A percentile compares a stretch with the other conserved stretches of the same genome.
phyloP scores from a whole-genome alignment of 30 jellyfish, hydroid and myxozoan genomes.

The Turritopsis rubra region DNA sequence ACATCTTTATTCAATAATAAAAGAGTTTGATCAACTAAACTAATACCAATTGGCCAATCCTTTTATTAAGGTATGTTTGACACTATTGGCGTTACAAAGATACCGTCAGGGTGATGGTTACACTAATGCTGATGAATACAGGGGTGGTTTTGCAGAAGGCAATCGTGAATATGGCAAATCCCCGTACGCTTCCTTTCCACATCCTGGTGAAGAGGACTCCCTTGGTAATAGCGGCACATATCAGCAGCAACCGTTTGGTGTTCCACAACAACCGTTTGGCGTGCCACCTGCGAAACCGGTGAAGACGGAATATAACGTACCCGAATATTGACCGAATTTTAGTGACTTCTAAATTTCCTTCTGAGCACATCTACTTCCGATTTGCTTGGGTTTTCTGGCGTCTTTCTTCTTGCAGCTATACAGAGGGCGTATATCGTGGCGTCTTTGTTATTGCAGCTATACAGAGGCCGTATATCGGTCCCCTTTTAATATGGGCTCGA shows the following conservation, averaged over 20 bases:
- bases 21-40: too few relatives aligned
- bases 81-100: constrained; percentile 55
- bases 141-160: constrained; percentile 32
- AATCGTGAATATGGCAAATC: constrained; percentile 54
- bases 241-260: constrained; percentile 85
- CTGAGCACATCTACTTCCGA: not conserved
- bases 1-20: too few relatives aligned
- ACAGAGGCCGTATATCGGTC: not conserved
- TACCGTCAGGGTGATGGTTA: constrained; percentile 67
- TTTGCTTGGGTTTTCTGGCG: not conserved
- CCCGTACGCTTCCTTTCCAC: constrained; percentile 98
- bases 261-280: constrained; percentile 47
- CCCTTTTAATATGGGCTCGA: not conserved
- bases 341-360: not conserved
- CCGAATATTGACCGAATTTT: constrained; percentile 72
- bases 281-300: constrained; percentile 71
- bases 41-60: too few relatives aligned
- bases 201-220: constrained; percentile 81
- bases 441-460: not conserved
- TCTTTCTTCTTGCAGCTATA: not conserved
- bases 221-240: constrained; percentile 20
- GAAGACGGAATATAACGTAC: constrained; percentile 82
- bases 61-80: constrained; percentile 55
- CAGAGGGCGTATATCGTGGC: not conserved
- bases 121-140: constrained; percentile 42